Conservation (phyloP, 2,797 vertebrate genomes). For the Paratrypauchen microcephalus region DNA sequence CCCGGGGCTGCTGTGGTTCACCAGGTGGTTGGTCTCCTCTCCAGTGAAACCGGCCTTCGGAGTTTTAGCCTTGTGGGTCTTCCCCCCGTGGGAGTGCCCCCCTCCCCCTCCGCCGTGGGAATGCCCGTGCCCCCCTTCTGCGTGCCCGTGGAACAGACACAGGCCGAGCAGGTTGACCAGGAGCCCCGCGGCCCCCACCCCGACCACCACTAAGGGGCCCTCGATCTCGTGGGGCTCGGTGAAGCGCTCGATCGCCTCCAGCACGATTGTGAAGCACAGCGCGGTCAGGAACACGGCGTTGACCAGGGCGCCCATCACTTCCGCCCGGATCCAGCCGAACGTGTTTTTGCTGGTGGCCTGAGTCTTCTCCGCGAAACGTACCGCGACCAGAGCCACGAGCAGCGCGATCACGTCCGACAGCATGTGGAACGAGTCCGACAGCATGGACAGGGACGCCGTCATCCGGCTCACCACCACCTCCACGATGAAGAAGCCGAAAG, state of each 20-base stretch:
- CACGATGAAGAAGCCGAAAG: constrained; percentile 92
- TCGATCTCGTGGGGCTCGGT: constrained; percentile 92
- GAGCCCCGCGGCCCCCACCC: constrained; percentile 87
- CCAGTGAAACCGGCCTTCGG: constrained; percentile 67
- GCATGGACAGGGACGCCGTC: constrained; percentile 93
- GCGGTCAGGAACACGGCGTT: constrained; percentile 98
- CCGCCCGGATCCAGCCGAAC: constrained; percentile 97
- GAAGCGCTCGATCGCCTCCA: constrained; percentile 94
- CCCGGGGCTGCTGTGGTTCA: constrained; percentile 84
- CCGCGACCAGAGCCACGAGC: constrained; percentile 91
- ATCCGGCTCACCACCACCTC: constrained; percentile 94
- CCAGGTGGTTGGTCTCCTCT: constrained; percentile 93
- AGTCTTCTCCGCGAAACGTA: constrained; percentile 91
- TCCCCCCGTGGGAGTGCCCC: constrained; percentile 76
- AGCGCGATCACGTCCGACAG: constrained; percentile 96
- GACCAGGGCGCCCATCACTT: constrained; percentile 98
- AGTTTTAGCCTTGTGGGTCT: constrained; percentile 61
- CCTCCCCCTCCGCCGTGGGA: constrained; percentile 60
- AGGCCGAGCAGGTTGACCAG: constrained; percentile 90
- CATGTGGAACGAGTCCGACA: constrained; percentile 98
- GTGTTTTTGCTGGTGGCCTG: constrained; percentile 94
- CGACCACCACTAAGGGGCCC: constrained; percentile 83
- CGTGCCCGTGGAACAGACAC: constrained; percentile 92
- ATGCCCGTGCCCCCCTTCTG: constrained; percentile 81
- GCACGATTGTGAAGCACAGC: constrained; percentile 95